Evolutionary conservation across 1,140 invertebrate genomes (phyloP).

Genomic region (Melipona quadrifasciata): DNA sequence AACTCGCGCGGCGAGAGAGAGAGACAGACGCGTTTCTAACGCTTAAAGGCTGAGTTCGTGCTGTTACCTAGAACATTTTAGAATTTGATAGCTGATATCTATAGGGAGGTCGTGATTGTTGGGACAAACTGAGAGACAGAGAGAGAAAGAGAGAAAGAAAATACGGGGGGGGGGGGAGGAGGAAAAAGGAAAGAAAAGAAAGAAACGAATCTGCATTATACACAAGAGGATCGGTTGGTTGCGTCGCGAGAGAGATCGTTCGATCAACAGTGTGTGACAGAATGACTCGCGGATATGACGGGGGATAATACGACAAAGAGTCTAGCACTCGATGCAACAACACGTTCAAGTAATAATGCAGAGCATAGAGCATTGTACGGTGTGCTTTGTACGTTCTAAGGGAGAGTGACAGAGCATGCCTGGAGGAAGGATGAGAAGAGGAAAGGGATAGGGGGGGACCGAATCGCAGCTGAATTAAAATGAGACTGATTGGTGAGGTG

Average conservation of each 20-base stretch:
- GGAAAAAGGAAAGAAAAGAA: background rate
- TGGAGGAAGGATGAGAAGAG: background rate
- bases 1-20: background rate
- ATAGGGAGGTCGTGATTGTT: background rate
- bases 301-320: background rate
- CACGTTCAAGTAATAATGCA: constrained; percentile 36
- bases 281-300: background rate
- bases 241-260: background rate
- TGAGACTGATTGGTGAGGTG: constrained; percentile 72
- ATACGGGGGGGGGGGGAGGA: no score
- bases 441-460: constrained; percentile 15
- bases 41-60: constrained; percentile 47
- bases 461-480: constrained; percentile 71
- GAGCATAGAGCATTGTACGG: background rate
- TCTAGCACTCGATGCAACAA: constrained; percentile 45
- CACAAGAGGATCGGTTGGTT: background rate
- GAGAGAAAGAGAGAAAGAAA: no score
- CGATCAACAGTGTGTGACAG: background rate
- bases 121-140: background rate
- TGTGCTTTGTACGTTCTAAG: constrained; percentile 27
- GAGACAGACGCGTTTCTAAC: constrained; percentile 39
- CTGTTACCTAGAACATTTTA: constrained; percentile 65
- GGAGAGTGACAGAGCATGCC: constrained; percentile 52
- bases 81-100: constrained; percentile 42
- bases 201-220: constrained; percentile 40